Evolutionary conservation across 2,888 invertebrate genomes (phyloP).

Genomic region (Salticus scenicus): DNA sequence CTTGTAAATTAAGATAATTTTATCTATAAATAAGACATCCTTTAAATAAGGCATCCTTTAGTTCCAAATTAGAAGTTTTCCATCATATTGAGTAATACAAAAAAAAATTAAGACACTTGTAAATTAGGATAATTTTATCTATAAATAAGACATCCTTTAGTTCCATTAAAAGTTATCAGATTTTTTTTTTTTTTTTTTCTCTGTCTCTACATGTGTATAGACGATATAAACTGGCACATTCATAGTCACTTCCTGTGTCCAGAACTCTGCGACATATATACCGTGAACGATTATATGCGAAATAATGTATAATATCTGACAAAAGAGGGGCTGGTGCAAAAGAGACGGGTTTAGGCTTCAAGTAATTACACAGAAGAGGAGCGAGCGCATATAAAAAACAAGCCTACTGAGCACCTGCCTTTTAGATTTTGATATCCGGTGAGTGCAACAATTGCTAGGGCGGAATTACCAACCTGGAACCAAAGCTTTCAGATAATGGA

Average conservation of each 20-base stretch:
- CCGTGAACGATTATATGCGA: conserved; percentile 38
- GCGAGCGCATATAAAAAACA: conserved; percentile 43
- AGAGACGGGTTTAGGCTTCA: conserved; percentile 37
- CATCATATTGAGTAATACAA: no score
- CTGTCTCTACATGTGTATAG: no score
- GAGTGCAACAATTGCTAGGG: conserved; percentile 45
- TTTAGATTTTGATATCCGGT: conserved; percentile 63
- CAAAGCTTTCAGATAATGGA: conserved; percentile 52
- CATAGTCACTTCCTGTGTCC: conserved; percentile 34
- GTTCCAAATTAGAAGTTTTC: no score
- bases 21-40: no score
- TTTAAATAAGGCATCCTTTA: no score
- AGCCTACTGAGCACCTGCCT: conserved; percentile 64
- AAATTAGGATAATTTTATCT: no score
- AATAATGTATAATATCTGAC: conserved; percentile 31
- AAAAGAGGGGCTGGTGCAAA: conserved; percentile 17
- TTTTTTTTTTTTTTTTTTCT: no score
- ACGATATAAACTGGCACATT: not conserved
- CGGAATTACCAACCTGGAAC: conserved; percentile 68
- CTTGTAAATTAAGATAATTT: no score
- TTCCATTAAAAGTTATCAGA: no score
- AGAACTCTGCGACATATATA: conserved; percentile 12
- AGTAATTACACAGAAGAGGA: conserved; percentile 64
- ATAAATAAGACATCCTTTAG: no score
- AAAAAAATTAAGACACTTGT: no score